Evolutionary conservation across 2,113 vertebrate genomes (phyloP).

Genomic region (Tupaia chinensis): DNA sequence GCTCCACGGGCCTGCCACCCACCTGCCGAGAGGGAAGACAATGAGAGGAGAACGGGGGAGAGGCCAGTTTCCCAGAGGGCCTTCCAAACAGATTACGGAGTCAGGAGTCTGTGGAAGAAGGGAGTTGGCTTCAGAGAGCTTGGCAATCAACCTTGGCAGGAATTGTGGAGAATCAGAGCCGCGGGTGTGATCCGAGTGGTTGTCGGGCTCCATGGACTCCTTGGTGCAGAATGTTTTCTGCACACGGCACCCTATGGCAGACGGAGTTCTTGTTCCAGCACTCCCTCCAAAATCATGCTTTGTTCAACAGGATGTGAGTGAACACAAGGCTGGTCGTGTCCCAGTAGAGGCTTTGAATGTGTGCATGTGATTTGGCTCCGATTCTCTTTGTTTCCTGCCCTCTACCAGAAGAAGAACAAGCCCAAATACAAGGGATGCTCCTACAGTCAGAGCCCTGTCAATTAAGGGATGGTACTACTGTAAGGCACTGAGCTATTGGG

Average conservation of each 20-base stretch:
- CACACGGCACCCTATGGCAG: accelerated
- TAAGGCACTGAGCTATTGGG: not conserved
- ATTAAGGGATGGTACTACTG: no score
- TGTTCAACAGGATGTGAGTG: not conserved
- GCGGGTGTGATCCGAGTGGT: not conserved
- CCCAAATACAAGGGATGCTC: not conserved
- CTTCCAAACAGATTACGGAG: not conserved
- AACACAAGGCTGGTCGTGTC: not conserved
- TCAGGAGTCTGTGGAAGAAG: not conserved
- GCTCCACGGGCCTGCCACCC: constrained; percentile 94
- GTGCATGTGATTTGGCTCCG: not conserved
- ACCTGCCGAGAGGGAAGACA: constrained; percentile 86
- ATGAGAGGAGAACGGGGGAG: not conserved
- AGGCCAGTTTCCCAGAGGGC: not conserved
- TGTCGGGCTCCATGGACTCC: not conserved
- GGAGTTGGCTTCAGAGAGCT: not conserved
- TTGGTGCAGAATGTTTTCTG: not conserved
- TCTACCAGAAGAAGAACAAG: not conserved
- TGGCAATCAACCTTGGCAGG: no score
- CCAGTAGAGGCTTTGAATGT: not conserved
- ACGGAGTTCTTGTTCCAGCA: not conserved
- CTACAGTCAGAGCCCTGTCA: not conserved
- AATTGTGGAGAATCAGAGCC: not conserved
- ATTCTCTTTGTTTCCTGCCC: not conserved
- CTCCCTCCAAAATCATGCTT: not conserved